A percentile compares a stretch with the other conserved stretches of the same genome.
Evolutionary conservation across 1,140 invertebrate species (phyloP).

Genomic region (Nephotettix cincticeps): DNA sequence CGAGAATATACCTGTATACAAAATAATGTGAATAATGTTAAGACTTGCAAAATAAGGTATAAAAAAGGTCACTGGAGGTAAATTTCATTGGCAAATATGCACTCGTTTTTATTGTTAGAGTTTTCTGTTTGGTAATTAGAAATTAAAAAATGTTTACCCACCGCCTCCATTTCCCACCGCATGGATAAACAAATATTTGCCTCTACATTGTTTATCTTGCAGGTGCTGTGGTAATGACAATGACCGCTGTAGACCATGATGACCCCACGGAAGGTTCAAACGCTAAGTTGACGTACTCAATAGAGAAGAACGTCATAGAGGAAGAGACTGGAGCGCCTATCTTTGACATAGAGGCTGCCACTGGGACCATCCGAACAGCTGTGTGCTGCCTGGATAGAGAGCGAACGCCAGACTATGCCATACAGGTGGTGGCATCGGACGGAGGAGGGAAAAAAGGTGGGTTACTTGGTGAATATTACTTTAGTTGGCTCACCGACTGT

Average conservation of each 20-base stretch:
- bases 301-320: constrained; percentile 95
- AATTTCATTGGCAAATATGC: too few relatives aligned
- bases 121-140: too few relatives aligned
- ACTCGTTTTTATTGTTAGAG: too few relatives aligned
- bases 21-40: too few relatives aligned
- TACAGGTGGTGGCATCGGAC: constrained; percentile 93
- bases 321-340: constrained; percentile 91
- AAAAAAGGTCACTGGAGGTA: too few relatives aligned
- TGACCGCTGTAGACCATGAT: constrained; percentile 95
- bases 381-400: constrained; percentile 91
- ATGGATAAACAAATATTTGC: too few relatives aligned
- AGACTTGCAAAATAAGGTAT: too few relatives aligned
- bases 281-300: constrained; percentile 86
- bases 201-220: too few relatives aligned
- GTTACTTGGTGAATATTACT: constrained; percentile 36
- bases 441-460: constrained; percentile 83
- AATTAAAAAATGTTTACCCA: too few relatives aligned
- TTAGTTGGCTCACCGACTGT: neutral
- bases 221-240: constrained; percentile 94
- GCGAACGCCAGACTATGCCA: constrained; percentile 93
- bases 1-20: too few relatives aligned
- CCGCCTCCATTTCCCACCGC: too few relatives aligned
- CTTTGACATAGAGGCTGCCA: constrained; percentile 92
- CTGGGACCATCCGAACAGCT: constrained; percentile 91
- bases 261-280: constrained; percentile 93